Base-by-base conservation (phyloP, 2,113 vertebrate species). In the Bothrops jararaca region DNA sequence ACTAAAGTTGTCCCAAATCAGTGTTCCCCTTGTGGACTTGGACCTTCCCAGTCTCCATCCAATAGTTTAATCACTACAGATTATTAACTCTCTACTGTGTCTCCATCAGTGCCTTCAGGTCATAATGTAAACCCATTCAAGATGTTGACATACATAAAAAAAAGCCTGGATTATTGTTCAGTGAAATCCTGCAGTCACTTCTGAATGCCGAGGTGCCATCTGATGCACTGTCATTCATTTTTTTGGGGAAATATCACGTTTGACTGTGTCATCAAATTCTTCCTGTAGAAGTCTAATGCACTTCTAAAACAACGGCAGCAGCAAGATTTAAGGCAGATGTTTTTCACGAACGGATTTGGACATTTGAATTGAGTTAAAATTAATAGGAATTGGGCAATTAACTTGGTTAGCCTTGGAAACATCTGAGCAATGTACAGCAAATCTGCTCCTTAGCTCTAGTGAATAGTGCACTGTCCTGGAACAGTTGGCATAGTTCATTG, bases 401-500 rank as follows among this genome's bases (percentile, higher is more conserved):
- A 23, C 24, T 15, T 74, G 48, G 11, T 1, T 1, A 91, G 34
- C 69, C 92, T 94, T 95, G 92, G 80, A 95, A 95, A 86, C 92
- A 58, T 94, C 85, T 60, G 0, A 0, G 29, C 87, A 57, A 50
- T 89, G 92, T 54, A 80, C 58, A 42, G 45, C 15, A 92, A 92
- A 4, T 20, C 57, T 8, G 85, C 89, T 91, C 54, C 50, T 90
- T 90, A 0, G 0, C 39, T 92, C 53, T 29, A 85, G 54, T 0
- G 2, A 93, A 90, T 0, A 0, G 92, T 48, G 85, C 92, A 88
- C 42, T 91, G 95, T 92, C 88, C 93, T 92, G 90, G 91, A 85
- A 96, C 93, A 93, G 95, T 93, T 94, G 96, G 56, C 74, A 89
- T 54, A n/a, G 94, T 91, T 96, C 95, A 93, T 42, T 96, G 96